Percentiles rank a stretch among this genome's conserved stretches.
phyloP scores from a whole-genome alignment of 2,113 vertebrate genomes.

The Bagarius yarrelli region DNA sequence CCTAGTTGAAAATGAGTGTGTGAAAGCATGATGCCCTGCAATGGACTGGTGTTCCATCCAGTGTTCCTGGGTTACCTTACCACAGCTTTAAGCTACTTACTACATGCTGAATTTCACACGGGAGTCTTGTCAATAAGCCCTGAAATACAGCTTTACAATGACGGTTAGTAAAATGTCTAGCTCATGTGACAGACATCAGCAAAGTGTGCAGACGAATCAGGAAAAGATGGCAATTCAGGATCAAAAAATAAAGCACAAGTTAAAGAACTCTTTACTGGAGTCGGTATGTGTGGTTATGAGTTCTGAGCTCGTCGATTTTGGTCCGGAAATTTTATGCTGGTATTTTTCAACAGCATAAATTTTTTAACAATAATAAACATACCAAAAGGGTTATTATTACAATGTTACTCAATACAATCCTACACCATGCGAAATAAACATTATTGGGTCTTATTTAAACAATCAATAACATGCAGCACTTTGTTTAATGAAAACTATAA shows the following conservation, averaged over 20 bases:
- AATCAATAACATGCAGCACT: slow-evolving; percentile 76
- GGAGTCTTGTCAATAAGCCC: background rate
- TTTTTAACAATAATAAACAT: slow-evolving; percentile 67
- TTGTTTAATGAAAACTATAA: slow-evolving; percentile 80
- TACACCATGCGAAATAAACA: slow-evolving; percentile 67
- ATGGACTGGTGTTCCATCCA: too few species aligned
- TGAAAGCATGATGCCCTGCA: too few species aligned
- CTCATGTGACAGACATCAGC: slow-evolving; percentile 23
- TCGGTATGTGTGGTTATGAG: background rate
- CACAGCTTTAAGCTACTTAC: too few species aligned
- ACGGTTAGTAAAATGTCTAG: slow-evolving; percentile 13
- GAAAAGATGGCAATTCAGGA: slow-evolving; percentile 34
- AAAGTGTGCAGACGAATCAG: slow-evolving; percentile 32
- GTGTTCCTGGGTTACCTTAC: background rate
- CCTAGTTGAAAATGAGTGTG: too few species aligned
- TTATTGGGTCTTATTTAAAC: slow-evolving; percentile 77
- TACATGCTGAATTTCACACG: background rate
- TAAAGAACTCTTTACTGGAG: slow-evolving; percentile 33
- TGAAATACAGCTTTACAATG: slow-evolving; percentile 6
- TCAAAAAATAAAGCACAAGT: slow-evolving; percentile 31
- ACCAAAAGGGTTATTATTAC: slow-evolving; percentile 71
- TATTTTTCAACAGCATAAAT: slow-evolving; percentile 58
- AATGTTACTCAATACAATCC: slow-evolving; percentile 66
- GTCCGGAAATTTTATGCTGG: slow-evolving; percentile 61
- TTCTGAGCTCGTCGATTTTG: slow-evolving; percentile 53